Evolutionary conservation across 2,888 invertebrate species (phyloP), one percentile per base, ranked within the genome.

Genomic region (Lymantria monacha): DNA sequence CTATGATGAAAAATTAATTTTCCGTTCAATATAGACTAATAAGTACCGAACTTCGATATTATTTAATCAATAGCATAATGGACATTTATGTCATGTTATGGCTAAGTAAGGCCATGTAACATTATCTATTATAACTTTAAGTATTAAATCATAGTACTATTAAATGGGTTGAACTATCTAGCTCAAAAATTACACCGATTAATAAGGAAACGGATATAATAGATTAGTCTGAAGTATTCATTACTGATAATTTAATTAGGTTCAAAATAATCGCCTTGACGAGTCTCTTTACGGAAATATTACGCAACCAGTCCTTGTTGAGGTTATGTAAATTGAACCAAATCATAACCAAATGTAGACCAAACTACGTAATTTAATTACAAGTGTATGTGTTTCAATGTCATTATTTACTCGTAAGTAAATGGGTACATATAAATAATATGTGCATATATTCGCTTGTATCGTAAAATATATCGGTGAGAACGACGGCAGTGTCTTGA

Each of bases 241-340:
- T 57, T 69, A 70, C 66, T 51, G 63, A 65, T 74, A 69, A 62
- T 66, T 65, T 64, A 75, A 66, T 71, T 66, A 69, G 57, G 59
- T 64, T 66, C 55, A 59, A 56, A 72, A 70, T 69, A 5, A 63
- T 73, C 67, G 66, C 79, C 82, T 81, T 79, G 80, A 74, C 56
- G 58, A 54, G 59, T 68, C 55, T 72, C 70, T 75, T 78, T 72
- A 67, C 78, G 81, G 83, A 82, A 81, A 77, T 72, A 69, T 82
- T 79, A 78, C 75, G 69, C 69, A 81, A 79, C 55, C 59, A 67
- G 70, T 78, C 80, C 83, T 83, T 78, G 77, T 76, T 63, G 58
- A 55, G 64, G 60, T 72, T 72, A 76, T 80, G 74, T 75, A 72
- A 79, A 84, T 79, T 72, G 63, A 68, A 63, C 53, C 61, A 70